Conservation (phyloP, 2,888 invertebrate species). For the Leucoptera coffeella region DNA sequence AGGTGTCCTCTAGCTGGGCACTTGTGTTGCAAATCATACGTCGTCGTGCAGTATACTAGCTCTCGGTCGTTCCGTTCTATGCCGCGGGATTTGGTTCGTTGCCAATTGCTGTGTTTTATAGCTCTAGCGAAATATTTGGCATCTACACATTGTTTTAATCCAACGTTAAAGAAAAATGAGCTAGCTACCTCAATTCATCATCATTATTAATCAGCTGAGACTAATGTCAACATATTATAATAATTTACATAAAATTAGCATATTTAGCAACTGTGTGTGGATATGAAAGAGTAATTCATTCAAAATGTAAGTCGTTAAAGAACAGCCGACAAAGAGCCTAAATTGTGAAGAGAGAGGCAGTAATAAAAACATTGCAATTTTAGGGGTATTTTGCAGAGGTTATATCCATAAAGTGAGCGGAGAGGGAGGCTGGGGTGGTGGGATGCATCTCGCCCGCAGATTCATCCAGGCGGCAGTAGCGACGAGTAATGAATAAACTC, state of each 20-base stretch:
- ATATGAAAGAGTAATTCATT: too few relatives aligned
- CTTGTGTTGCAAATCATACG: slow-evolving; percentile 29
- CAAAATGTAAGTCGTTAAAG: too few relatives aligned
- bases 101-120: slow-evolving; percentile 47
- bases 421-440: slow-evolving; percentile 14
- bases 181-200: slow-evolving; percentile 30
- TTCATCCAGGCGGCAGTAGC: slow-evolving; percentile 15
- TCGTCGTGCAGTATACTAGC: too few relatives aligned
- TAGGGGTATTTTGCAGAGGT: slow-evolving; percentile 54
- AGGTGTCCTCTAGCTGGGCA: too few relatives aligned
- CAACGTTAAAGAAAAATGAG: slow-evolving; percentile 39
- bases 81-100: slow-evolving; percentile 31
- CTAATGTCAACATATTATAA: too few relatives aligned
- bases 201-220: too few relatives aligned
- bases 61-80: slow-evolving; percentile 15
- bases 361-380: slow-evolving; percentile 55
- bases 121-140: slow-evolving; percentile 41
- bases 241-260: too few relatives aligned
- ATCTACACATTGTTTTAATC: slow-evolving; percentile 42
- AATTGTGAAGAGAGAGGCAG: slow-evolving; percentile 44
- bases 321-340: too few relatives aligned
- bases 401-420: slow-evolving; percentile 49
- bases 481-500: slow-evolving; percentile 50
- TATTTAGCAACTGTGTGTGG: too few relatives aligned
- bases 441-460: slow-evolving; percentile 11